Conservation (phyloP, 2,888 invertebrate genomes). For the Globia sparganii region DNA sequence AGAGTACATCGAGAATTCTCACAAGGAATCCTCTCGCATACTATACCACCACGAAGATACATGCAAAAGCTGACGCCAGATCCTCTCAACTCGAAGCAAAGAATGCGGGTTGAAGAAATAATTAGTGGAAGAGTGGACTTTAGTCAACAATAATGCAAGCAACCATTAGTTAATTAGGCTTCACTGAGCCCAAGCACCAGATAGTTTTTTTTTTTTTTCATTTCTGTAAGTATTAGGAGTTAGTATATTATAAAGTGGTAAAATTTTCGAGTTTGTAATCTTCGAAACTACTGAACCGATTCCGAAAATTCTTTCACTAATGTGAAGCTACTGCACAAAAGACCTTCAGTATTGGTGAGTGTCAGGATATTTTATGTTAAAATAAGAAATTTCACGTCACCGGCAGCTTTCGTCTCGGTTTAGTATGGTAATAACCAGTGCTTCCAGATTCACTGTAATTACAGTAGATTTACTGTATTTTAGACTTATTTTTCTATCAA, state of each 20-base stretch:
- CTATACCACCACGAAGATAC: constrained; percentile 85
- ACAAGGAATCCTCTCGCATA: constrained; percentile 88
- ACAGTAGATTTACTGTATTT: too few relatives aligned
- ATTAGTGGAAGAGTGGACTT: constrained; percentile 83
- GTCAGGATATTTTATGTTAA: neutral
- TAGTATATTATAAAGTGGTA: neutral
- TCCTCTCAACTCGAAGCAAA: constrained; percentile 80
- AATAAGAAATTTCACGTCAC: neutral
- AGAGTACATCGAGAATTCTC: constrained; percentile 92
- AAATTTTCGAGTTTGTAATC: too few relatives aligned
- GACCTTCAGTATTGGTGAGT: too few relatives aligned
- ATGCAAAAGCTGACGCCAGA: constrained; percentile 85
- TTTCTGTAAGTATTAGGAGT: neutral
- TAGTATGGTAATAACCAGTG: too few relatives aligned
- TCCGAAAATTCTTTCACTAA: neutral
- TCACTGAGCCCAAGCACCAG: neutral
- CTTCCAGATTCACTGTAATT: too few relatives aligned
- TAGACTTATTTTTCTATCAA: too few relatives aligned
- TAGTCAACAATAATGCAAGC: constrained; percentile 71
- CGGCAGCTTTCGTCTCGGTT: neutral
- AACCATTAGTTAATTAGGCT: neutral
- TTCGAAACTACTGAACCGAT: too few relatives aligned
- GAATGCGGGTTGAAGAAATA: constrained; percentile 87
- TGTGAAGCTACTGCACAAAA: neutral
- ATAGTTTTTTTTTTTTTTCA: neutral